phyloP scores from a whole-genome alignment of 2,888 invertebrate genomes.

The Callimorpha dominula region DNA sequence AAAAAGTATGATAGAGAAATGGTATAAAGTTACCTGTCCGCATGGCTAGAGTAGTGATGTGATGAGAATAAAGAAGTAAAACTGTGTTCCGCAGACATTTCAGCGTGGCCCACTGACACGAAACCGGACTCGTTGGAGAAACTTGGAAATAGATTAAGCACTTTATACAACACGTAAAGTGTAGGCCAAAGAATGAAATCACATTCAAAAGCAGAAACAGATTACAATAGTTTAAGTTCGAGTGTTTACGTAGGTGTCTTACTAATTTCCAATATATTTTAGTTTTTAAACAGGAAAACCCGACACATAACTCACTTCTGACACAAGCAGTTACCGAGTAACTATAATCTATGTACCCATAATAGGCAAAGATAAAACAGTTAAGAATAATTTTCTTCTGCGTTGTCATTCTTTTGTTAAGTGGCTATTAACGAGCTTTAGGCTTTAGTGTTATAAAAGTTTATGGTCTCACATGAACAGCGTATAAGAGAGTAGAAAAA shows the following conservation, averaged over 20 bases:
- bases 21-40: constrained; percentile 72
- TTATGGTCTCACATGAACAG: not conserved
- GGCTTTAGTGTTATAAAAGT: not conserved
- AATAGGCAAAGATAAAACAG: no score
- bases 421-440: not conserved
- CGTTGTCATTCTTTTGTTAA: not conserved
- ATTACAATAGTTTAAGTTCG: not conserved
- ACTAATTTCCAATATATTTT: no score
- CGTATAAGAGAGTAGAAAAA: not conserved
- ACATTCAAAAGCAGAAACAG: not conserved
- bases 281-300: not conserved
- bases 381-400: not conserved
- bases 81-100: constrained; percentile 80
- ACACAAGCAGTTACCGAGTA: not conserved
- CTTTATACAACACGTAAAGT: constrained; percentile 5
- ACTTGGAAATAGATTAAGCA: constrained; percentile 56
- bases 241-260: no score
- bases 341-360: no score
- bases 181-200: not conserved
- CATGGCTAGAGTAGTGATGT: constrained; percentile 81
- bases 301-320: not conserved
- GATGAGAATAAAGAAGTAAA: constrained; percentile 80
- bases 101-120: constrained; percentile 83
- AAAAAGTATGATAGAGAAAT: constrained; percentile 36
- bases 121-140: constrained; percentile 86